Percentiles rank a stretch among this genome's conserved stretches.
Evolutionary conservation across 2,888 invertebrate species (phyloP).

Genomic region (Acleris emargana): DNA sequence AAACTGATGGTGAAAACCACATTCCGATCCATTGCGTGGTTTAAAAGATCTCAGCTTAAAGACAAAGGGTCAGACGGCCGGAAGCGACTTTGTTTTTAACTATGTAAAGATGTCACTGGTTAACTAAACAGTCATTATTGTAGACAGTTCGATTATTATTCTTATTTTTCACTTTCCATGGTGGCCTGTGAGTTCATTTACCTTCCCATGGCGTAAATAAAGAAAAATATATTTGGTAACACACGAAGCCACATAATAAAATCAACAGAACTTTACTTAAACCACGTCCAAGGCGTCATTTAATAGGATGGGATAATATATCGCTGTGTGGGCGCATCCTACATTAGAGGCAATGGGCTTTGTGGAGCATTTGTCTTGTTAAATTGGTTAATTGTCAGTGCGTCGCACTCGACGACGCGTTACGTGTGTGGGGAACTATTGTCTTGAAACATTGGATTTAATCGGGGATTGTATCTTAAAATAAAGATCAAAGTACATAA

Average conservation of each 20-base stretch:
- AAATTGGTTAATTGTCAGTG: constrained; percentile 67
- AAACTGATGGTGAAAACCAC: no score
- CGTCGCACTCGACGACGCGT: constrained; percentile 46
- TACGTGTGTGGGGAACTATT: background rate
- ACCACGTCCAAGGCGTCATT: constrained; percentile 23
- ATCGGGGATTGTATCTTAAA: background rate
- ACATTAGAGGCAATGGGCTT: constrained; percentile 53
- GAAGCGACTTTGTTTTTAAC: no score
- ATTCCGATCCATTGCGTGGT: no score
- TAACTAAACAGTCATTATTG: no score
- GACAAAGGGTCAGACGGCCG: no score
- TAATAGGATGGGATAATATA: constrained; percentile 30
- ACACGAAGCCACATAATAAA: background rate
- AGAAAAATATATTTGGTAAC: background rate
- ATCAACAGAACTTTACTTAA: constrained; percentile 2
- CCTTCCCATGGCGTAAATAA: no score
- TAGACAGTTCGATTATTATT: no score
- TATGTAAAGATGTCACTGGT: no score
- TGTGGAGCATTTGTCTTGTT: constrained; percentile 54
- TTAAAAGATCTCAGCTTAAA: no score
- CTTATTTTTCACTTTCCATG: no score
- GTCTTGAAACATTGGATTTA: constrained; percentile 9
- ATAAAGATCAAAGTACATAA: no score
- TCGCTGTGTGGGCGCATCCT: constrained; percentile 60
- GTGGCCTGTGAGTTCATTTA: no score